Evolutionary conservation across 1,140 invertebrate species (phyloP), one percentile per base, ranked within the genome.

Genomic region (Druon quercuslanigerum): DNA sequence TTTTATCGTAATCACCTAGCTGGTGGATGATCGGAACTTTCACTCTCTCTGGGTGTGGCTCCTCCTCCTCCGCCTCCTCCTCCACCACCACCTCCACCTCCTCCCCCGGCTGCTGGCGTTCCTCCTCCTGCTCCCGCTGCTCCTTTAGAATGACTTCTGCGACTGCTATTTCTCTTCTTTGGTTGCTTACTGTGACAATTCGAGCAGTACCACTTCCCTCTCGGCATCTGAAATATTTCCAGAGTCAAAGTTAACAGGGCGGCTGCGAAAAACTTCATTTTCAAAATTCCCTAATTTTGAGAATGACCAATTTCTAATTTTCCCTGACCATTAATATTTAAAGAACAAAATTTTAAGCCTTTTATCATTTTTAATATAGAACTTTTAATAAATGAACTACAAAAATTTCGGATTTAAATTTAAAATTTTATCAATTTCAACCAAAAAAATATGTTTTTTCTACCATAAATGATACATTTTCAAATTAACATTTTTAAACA

Each of bases 131-230:
- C 85, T 73, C 85, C 85, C 13, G 77, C 78, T 74, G 83, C 86
- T 76, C 88, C 87, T 87, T 89, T 88, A 79, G 88, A 92, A 78
- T 90, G 89, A 89, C 92, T 92, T 74, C 91, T 91, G 83, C 91
- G 89, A 85, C 91, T 93, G 88, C 90, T 92, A 85, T 94, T 92
- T 71, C 93, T 92, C 85, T 96, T 96, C 88, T 95, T 95, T 82
- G 96, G 95, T 83, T 96, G 94, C 78, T 96, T 96, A 50, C 94
- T 94, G 81, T 95, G 94, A 89, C 96, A 97, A 81, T 95, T 95
- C 9, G 94, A 93, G 89, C 96, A 97, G 87, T 96, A 96, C 96
- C 96, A 97, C 90, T 97, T 97, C 70, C 96, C 96, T 75, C 96
- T 93, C 33, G 96, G 96, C 80, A 95, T 94, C 94, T 95, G 83